Percentiles rank a stretch among this genome's conserved stretches.
These are phyloP conservation scores for Misgurnus mizolepis DNA, from an alignment of 2,113 vertebrate genomes.

Conservation along the genomic window DNA sequence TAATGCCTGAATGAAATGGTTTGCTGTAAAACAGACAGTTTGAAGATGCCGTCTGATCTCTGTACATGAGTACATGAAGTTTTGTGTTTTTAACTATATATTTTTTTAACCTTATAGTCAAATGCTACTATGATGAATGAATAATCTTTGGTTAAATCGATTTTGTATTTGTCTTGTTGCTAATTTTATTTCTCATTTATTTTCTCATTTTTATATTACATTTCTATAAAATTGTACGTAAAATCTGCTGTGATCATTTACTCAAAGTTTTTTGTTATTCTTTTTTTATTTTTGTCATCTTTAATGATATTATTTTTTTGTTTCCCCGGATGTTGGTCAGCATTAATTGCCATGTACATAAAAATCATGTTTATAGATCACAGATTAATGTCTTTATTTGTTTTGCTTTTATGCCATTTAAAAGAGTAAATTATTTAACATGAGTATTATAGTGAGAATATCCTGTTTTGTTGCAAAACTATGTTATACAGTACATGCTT, in stretches of 20 bases:
- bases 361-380: not conserved
- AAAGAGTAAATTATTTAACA: not conserved
- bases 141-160: not conserved
- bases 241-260: not conserved
- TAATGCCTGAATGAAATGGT: not conserved
- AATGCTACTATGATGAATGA: not conserved
- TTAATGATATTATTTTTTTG: not conserved
- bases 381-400: not conserved
- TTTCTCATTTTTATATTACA: not conserved
- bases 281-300: not conserved
- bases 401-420: not conserved
- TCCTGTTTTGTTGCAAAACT: no score
- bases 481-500: not conserved
- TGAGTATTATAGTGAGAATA: no score
- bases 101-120: not conserved
- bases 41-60: not conserved
- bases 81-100: not conserved
- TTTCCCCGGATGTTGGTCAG: not conserved
- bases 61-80: not conserved
- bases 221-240: not conserved
- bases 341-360: not conserved
- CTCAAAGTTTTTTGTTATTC: not conserved
- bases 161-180: not conserved
- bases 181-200: not conserved
- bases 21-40: not conserved